Evolutionary conservation across 2,888 invertebrate species (phyloP).

Genomic region (Sericinus montela): DNA sequence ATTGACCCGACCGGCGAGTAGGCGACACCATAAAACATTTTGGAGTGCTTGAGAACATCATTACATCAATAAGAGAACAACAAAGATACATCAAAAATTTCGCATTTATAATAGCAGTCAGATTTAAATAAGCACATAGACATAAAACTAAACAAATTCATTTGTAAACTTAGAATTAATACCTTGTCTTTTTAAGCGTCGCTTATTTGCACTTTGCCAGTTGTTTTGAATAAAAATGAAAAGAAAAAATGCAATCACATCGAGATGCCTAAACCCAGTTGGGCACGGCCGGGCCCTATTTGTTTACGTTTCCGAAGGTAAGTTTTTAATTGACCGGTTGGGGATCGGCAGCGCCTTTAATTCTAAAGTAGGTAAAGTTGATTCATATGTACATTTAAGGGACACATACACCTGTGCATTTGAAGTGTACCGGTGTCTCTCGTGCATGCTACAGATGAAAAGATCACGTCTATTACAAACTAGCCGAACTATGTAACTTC

Average conservation of each 20-base stretch:
- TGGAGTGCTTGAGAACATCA: too few species aligned
- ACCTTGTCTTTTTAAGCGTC: slow-evolving; percentile 4
- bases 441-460: too few species aligned
- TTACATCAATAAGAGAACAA: too few species aligned
- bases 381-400: slow-evolving; percentile 9
- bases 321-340: slow-evolving; percentile 15
- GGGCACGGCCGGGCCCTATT: neutral
- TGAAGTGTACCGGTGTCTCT: neutral
- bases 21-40: too few species aligned
- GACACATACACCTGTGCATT: neutral
- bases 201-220: neutral
- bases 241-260: slow-evolving; percentile 3
- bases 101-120: too few species aligned
- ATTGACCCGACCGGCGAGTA: too few species aligned
- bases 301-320: slow-evolving; percentile 10
- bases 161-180: neutral
- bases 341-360: slow-evolving; percentile 17
- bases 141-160: neutral
- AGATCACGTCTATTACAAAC: too few species aligned
- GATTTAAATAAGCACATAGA: neutral
- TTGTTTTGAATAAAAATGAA: slow-evolving; percentile 14
- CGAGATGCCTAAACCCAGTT: slow-evolving; percentile 5
- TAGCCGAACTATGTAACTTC: too few species aligned
- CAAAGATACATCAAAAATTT: too few species aligned
- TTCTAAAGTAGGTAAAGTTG: slow-evolving; percentile 12